These are phyloP conservation scores for Poeciliopsis gracilis DNA, from an alignment of 2,797 vertebrate genomes.

Conservation along the genomic window DNA sequence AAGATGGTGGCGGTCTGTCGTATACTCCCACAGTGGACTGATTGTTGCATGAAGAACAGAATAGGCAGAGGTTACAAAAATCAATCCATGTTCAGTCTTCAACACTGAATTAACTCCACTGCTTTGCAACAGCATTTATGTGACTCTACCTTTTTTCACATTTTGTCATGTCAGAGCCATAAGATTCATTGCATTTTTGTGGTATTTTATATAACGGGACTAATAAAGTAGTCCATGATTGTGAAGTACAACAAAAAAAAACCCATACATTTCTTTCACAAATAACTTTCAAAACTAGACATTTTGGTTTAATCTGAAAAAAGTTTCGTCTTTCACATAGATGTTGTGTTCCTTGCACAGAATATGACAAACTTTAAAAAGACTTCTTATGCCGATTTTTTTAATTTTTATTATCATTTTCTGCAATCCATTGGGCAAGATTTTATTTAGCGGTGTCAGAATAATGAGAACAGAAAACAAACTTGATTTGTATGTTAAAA, in stretches of 20 bases:
- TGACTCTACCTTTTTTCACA: no score
- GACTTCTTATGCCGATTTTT: no score
- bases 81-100: neutral
- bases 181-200: neutral
- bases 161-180: neutral
- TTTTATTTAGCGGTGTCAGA: neutral
- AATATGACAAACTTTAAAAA: no score
- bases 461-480: neutral
- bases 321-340: neutral
- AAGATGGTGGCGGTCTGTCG: conserved; percentile 97
- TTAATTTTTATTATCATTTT: no score
- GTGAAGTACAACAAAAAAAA: neutral
- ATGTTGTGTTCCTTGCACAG: neutral
- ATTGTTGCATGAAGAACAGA: neutral
- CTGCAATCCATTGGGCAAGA: neutral
- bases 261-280: neutral
- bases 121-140: neutral
- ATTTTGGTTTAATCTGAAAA: neutral
- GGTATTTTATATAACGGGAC: neutral
- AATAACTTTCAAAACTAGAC: neutral
- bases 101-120: neutral
- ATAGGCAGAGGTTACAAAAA: neutral
- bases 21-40: conserved; percentile 93
- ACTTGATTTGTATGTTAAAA: neutral
- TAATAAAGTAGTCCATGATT: neutral